Conservation (phyloP, 2,888 invertebrate genomes). For the Eupithecia pulchellata region DNA sequence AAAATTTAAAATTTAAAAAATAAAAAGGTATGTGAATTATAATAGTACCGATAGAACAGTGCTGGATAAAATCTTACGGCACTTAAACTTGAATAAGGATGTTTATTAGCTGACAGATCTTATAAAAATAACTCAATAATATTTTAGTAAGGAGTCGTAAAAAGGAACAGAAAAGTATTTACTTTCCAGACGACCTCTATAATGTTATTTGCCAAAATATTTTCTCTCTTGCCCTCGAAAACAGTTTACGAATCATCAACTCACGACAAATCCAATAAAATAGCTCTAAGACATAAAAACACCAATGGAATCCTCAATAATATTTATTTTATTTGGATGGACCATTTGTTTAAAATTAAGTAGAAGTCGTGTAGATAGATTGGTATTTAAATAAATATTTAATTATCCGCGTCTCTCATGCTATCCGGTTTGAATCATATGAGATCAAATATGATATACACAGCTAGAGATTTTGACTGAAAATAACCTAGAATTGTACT, state of each 20-base stretch:
- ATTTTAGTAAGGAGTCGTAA: background rate
- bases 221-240: background rate
- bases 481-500: too few relatives aligned
- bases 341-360: background rate
- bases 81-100: background rate
- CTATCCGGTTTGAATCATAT: too few relatives aligned
- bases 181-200: background rate
- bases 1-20: background rate
- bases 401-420: too few relatives aligned
- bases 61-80: background rate
- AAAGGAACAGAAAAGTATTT: conserved; percentile 8
- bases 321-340: background rate
- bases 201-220: conserved; percentile 7
- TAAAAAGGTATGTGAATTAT: background rate
- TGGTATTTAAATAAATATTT: too few relatives aligned
- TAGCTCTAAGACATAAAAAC: background rate
- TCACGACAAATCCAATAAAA: conserved; percentile 2
- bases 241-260: conserved; percentile 9
- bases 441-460: too few relatives aligned
- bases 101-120: conserved; percentile 1
- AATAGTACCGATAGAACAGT: background rate
- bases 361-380: background rate
- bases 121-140: background rate
- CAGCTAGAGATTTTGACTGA: too few relatives aligned
- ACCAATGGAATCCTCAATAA: background rate